Evolutionary conservation across 2,888 invertebrate species (phyloP).

Genomic region (Caenorhabditis sinica): DNA sequence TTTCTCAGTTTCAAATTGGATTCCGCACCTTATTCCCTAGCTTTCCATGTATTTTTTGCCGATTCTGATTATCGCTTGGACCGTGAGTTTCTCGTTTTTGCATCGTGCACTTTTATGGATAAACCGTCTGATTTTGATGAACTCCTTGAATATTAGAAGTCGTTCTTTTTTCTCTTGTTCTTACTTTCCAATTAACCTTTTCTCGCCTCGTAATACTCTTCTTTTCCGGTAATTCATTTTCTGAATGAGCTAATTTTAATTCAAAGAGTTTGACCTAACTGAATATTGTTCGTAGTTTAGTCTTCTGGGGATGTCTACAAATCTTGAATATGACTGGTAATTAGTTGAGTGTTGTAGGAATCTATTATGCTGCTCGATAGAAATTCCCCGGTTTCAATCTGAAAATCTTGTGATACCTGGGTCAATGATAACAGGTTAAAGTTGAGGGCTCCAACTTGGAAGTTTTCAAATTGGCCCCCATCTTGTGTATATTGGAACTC

Average conservation of each 20-base stretch:
- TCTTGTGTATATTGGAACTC: too few relatives aligned
- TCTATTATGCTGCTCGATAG: too few relatives aligned
- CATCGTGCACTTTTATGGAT: neutral
- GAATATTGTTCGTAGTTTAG: neutral
- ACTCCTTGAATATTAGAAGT: neutral
- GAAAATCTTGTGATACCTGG: too few relatives aligned
- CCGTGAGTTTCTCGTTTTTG: constrained; percentile 42
- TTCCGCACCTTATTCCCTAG: constrained; percentile 7
- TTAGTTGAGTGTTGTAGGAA: too few relatives aligned
- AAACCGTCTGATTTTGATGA: neutral
- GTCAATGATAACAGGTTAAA: too few relatives aligned
- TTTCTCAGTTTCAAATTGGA: constrained; percentile 54
- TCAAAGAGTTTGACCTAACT: neutral
- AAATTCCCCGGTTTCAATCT: too few relatives aligned
- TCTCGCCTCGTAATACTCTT: neutral
- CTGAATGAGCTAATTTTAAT: neutral
- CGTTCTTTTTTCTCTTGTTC: constrained; percentile 5
- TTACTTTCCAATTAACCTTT: constrained; percentile 33
- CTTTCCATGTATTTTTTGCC: constrained; percentile 57
- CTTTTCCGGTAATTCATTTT: neutral
- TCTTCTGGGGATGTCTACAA: neutral
- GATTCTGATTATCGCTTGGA: constrained; percentile 63
- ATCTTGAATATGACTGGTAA: too few relatives aligned
- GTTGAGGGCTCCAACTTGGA: too few relatives aligned
- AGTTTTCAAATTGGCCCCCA: too few relatives aligned